A percentile compares a stretch with the other conserved stretches of the same genome.
phyloP scores from a whole-genome alignment of 2,888 invertebrate genomes.

The Chaitophorus viminalis region DNA sequence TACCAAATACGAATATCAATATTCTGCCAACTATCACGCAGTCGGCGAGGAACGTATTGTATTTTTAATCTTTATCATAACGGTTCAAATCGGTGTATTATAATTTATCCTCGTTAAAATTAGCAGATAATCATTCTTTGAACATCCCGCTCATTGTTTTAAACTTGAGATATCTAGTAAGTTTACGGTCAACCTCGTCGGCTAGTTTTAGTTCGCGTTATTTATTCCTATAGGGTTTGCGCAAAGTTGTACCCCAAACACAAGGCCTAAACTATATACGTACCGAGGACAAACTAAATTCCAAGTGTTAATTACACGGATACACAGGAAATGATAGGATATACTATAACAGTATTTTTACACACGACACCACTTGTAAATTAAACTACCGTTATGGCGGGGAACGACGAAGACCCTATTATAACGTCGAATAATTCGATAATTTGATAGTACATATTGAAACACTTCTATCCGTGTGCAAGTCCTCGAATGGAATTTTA shows the following conservation, averaged over 20 bases:
- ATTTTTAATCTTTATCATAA: too few relatives aligned
- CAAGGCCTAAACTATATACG: not conserved
- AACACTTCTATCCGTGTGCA: too few relatives aligned
- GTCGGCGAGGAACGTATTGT: too few relatives aligned
- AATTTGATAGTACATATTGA: too few relatives aligned
- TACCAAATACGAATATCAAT: too few relatives aligned
- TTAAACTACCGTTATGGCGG: not conserved
- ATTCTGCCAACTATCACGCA: too few relatives aligned
- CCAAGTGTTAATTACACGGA: constrained; percentile 30
- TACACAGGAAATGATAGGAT: not conserved
- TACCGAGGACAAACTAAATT: not conserved
- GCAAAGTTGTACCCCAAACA: not conserved
- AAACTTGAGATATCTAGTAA: constrained; percentile 24
- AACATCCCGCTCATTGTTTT: not conserved
- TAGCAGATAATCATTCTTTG: not conserved
- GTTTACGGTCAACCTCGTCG: constrained; percentile 36
- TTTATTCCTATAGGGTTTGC: constrained; percentile 7
- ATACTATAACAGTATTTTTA: not conserved
- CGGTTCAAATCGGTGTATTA: too few relatives aligned
- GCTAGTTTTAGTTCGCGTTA: constrained; percentile 16
- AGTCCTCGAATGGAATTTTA: too few relatives aligned
- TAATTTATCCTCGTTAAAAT: not conserved
- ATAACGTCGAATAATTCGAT: too few relatives aligned
- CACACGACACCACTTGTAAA: not conserved
- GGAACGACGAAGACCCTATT: too few relatives aligned